Conservation (phyloP, 2,113 vertebrate genomes). For the Anser cygnoides region DNA sequence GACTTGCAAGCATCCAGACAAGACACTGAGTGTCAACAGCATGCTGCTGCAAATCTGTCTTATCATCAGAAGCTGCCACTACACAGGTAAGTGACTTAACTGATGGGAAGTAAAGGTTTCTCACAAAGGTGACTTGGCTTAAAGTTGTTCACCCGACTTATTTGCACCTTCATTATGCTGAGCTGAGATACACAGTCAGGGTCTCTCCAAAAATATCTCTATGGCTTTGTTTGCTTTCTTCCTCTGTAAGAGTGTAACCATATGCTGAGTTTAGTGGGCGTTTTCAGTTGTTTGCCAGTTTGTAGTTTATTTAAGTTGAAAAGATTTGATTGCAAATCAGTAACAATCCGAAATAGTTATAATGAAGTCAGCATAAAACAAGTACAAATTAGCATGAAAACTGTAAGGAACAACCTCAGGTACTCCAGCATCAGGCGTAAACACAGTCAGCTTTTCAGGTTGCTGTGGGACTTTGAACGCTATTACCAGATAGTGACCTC, state of each 20-base stretch:
- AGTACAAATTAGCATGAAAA: background rate
- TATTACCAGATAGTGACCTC: background rate
- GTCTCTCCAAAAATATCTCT: slow-evolving; percentile 32
- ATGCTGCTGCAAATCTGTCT: background rate
- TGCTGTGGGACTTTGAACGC: background rate
- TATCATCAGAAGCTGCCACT: background rate
- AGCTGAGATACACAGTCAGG: background rate
- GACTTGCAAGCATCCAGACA: background rate
- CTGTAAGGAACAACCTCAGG: background rate
- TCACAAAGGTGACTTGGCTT: background rate
- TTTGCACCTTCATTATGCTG: background rate
- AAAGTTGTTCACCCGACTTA: background rate
- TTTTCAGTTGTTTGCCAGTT: slow-evolving; percentile 30
- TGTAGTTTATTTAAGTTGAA: background rate
- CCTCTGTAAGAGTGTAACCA: background rate
- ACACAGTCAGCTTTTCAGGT: background rate
- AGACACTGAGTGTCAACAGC: background rate
- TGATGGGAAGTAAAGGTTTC: background rate
- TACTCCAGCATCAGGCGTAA: background rate
- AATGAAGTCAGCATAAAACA: slow-evolving; percentile 18
- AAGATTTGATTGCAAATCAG: background rate
- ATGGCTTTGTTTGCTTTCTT: slow-evolving; percentile 29
- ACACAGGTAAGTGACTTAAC: background rate
- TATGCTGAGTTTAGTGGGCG: slow-evolving; percentile 42
- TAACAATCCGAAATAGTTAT: background rate